These are phyloP conservation scores for Xiphorhynchus erythropygius DNA, from an alignment of 2,797 vertebrate species.

Conservation along the genomic window DNA sequence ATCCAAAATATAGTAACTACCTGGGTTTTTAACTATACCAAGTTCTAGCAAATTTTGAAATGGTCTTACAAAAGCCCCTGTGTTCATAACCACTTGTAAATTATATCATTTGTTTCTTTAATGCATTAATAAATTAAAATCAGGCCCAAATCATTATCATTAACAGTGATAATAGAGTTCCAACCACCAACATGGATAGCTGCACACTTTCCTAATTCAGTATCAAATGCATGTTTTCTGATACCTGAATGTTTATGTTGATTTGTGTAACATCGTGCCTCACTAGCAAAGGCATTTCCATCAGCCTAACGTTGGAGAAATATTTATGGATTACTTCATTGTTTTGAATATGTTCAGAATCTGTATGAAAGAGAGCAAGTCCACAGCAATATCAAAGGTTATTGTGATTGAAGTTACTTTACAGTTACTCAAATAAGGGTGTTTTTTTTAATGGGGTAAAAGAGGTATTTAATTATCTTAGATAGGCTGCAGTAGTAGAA, in stretches of 20 bases:
- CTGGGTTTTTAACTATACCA: not conserved
- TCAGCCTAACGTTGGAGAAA: not conserved
- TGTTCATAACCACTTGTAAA: not conserved
- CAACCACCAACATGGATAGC: not conserved
- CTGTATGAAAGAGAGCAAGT: conserved; percentile 13
- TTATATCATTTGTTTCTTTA: not conserved
- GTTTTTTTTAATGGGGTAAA: conserved; percentile 13
- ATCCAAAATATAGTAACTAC: not conserved
- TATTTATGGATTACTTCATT: not conserved
- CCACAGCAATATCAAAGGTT: not conserved
- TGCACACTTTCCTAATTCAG: not conserved
- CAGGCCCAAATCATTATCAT: not conserved
- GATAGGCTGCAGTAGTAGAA: not conserved
- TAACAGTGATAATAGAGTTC: not conserved
- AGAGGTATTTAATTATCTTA: conserved; percentile 21
- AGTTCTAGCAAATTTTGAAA: not conserved
- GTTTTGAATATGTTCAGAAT: conserved; percentile 25
- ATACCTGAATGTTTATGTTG: conserved; percentile 17
- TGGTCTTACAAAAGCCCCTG: not conserved
- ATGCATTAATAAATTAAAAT: not conserved
- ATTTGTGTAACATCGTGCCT: conserved; percentile 10
- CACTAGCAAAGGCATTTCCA: conserved; percentile 28
- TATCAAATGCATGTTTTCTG: not conserved
- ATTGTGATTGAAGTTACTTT: not conserved
- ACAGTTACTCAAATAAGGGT: not conserved